phyloP scores from a whole-genome alignment of 2,888 invertebrate species.

The Agrochola lychnidis region DNA sequence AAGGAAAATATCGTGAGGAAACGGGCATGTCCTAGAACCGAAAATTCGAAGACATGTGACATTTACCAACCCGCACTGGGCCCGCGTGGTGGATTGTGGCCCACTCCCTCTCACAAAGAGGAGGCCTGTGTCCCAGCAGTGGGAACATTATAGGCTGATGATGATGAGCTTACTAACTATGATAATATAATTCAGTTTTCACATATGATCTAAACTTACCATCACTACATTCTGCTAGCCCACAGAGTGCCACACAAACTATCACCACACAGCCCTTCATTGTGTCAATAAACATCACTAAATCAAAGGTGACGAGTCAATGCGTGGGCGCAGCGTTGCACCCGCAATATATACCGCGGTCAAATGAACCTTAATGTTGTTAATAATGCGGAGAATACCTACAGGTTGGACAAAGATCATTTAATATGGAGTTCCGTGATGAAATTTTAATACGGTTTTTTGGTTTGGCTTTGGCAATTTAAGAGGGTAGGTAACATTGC shows the following conservation, averaged over 20 bases:
- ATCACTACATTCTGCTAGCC: conserved; percentile 17
- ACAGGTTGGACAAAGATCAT: conserved; percentile 24
- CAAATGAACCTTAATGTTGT: conserved; percentile 43
- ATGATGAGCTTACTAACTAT: no score
- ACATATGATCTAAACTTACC: conserved; percentile 43
- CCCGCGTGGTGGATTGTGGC: no score
- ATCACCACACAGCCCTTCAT: conserved; percentile 55
- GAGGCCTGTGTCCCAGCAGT: no score
- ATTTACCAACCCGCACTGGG: no score
- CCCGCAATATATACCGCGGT: conserved; percentile 55
- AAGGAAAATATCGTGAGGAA: no score
- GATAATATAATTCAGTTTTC: no score
- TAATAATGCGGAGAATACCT: conserved; percentile 28
- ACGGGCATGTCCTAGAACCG: no score
- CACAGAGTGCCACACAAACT: conserved; percentile 46
- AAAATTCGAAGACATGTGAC: no score
- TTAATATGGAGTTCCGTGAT: conserved; percentile 19
- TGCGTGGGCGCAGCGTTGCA: conserved; percentile 44
- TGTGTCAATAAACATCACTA: conserved; percentile 31
- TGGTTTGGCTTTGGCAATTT: neutral
- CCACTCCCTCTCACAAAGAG: no score
- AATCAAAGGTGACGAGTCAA: conserved; percentile 34
- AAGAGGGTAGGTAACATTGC: neutral
- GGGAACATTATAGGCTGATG: no score
- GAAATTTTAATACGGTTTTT: neutral